These are phyloP conservation scores for Hydropotes inermis DNA, from an alignment of 2,113 vertebrate genomes.

Conservation along the genomic window DNA sequence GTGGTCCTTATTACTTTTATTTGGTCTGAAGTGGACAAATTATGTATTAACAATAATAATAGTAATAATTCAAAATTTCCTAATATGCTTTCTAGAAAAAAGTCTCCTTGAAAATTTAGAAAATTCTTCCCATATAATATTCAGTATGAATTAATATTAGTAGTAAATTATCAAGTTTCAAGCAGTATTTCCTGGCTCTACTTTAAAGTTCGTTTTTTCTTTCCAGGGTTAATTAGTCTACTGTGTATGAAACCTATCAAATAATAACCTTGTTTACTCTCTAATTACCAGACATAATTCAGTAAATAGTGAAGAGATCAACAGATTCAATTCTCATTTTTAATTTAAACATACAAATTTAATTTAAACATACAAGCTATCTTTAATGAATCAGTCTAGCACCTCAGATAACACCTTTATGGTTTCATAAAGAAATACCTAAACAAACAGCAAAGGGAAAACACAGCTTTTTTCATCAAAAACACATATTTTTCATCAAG, in stretches of 20 bases:
- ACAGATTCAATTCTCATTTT: not conserved
- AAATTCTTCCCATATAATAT: not conserved
- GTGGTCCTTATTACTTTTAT: not conserved
- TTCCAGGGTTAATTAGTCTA: not conserved
- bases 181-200: not conserved
- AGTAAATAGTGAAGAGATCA: not conserved
- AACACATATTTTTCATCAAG: not conserved
- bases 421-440: not conserved
- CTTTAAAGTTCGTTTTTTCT: conserved; percentile 9
- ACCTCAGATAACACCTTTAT: not conserved
- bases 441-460: not conserved
- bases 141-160: not conserved
- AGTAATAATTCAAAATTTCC: not conserved
- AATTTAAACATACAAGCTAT: not conserved
- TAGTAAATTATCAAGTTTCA: not conserved
- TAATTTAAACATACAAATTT: not conserved
- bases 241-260: not conserved
- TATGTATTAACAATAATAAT: not conserved
- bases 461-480: not conserved
- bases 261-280: not conserved
- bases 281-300: not conserved
- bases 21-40: not conserved
- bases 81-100: not conserved
- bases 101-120: not conserved
- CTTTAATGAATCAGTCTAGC: not conserved